phyloP scores from a whole-genome alignment of 2,888 invertebrate genomes.

The Ecliptopera silaceata region DNA sequence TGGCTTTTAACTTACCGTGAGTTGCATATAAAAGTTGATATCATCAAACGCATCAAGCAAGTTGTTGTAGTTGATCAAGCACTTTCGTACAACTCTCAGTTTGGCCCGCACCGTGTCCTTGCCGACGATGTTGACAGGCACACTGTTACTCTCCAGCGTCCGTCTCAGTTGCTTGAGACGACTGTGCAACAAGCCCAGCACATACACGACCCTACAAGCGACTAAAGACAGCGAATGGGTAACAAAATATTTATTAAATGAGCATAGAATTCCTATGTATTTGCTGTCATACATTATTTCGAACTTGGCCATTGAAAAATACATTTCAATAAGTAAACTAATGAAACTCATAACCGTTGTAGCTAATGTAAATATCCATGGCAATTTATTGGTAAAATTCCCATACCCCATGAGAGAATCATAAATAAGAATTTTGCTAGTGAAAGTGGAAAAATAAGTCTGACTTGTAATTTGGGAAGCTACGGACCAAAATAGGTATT shows the following conservation, averaged over 20 bases:
- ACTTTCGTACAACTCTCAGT: conserved; percentile 2
- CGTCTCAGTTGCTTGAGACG: not conserved
- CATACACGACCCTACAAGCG: not conserved
- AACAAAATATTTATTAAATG: not conserved
- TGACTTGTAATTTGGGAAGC: not conserved
- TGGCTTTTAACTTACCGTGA: not conserved
- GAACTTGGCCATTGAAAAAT: not conserved
- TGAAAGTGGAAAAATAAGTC: not conserved
- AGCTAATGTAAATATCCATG: not conserved
- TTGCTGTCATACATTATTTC: not conserved
- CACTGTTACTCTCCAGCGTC: not conserved
- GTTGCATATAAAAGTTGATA: conserved; percentile 2
- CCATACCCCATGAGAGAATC: not conserved
- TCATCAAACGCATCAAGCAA: conserved; percentile 9
- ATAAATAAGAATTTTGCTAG: not conserved
- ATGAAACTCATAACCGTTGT: not conserved
- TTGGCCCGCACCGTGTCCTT: not conserved
- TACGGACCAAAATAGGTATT: not conserved
- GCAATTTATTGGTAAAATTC: not conserved
- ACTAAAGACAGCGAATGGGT: not conserved
- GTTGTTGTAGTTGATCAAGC: conserved; percentile 5
- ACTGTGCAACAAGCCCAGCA: conserved; percentile 9
- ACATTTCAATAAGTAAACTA: not conserved
- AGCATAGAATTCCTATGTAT: not conserved
- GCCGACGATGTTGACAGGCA: not conserved